Conservation (phyloP, 2,113 vertebrate species). For the Calypte anna region DNA sequence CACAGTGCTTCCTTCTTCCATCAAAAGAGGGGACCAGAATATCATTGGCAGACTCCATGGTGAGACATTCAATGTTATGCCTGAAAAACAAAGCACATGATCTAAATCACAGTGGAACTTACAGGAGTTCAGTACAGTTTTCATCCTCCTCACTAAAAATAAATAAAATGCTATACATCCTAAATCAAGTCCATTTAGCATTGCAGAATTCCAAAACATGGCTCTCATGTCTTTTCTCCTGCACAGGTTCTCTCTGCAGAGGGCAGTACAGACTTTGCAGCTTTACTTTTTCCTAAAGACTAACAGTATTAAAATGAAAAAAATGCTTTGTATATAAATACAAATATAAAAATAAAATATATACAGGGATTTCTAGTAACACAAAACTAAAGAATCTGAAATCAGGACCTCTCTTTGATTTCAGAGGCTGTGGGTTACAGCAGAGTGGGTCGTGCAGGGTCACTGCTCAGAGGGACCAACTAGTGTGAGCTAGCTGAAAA, state of each 20-base stretch:
- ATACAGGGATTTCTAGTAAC: background rate
- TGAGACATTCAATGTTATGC: conserved; percentile 88
- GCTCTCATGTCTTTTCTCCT: background rate
- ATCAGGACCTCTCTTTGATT: background rate
- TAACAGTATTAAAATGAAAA: background rate
- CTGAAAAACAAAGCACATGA: conserved; percentile 67
- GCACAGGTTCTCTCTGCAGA: conserved; percentile 18
- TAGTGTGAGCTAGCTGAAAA: background rate
- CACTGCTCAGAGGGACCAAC: background rate
- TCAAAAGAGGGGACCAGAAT: conserved; percentile 92
- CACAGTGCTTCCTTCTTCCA: conserved; percentile 85
- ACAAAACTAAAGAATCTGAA: background rate
- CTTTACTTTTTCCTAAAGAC: background rate
- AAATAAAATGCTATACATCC: background rate
- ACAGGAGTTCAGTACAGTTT: background rate
- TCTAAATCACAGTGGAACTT: background rate
- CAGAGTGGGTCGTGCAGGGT: background rate
- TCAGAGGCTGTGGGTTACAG: background rate
- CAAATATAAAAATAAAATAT: background rate
- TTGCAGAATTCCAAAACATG: background rate
- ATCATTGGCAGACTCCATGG: conserved; percentile 87
- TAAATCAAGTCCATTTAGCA: background rate
- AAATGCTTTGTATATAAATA: background rate
- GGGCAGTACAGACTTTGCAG: conserved; percentile 24
- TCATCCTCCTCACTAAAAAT: background rate